phyloP scores from a whole-genome alignment of 2,888 invertebrate genomes.

The Apamea crenata region DNA sequence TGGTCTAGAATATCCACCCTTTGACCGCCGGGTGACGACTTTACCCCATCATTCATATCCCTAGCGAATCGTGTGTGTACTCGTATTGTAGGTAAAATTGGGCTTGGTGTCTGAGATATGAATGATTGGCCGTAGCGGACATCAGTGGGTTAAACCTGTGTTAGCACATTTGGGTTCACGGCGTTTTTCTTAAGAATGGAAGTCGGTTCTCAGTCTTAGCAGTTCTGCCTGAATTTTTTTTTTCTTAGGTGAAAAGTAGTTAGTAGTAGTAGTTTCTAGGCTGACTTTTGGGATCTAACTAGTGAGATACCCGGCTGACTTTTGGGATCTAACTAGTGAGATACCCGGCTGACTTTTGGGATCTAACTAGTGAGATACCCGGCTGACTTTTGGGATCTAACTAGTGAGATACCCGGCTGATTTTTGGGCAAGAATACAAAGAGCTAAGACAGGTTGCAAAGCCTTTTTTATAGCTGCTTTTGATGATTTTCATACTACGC shows the following conservation, averaged over 20 bases:
- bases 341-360: background rate
- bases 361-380: background rate
- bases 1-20: conserved; percentile 12
- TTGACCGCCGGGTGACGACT: background rate
- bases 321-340: background rate
- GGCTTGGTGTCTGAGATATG: conserved; percentile 11
- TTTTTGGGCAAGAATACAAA: background rate
- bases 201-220: background rate
- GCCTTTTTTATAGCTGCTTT: background rate
- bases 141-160: background rate
- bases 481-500: background rate
- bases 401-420: too few relatives aligned
- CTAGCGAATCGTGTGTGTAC: conserved; percentile 14
- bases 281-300: too few relatives aligned
- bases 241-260: too few relatives aligned
- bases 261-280: too few relatives aligned
- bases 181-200: background rate
- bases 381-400: background rate
- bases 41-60: background rate
- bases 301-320: background rate
- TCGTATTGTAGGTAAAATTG: background rate
- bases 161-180: background rate
- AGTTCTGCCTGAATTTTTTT: background rate
- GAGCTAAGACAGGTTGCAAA: background rate
- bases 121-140: background rate